phyloP scores from a whole-genome alignment of 2,888 invertebrate species.

The Agonopterix subpropinquella region DNA sequence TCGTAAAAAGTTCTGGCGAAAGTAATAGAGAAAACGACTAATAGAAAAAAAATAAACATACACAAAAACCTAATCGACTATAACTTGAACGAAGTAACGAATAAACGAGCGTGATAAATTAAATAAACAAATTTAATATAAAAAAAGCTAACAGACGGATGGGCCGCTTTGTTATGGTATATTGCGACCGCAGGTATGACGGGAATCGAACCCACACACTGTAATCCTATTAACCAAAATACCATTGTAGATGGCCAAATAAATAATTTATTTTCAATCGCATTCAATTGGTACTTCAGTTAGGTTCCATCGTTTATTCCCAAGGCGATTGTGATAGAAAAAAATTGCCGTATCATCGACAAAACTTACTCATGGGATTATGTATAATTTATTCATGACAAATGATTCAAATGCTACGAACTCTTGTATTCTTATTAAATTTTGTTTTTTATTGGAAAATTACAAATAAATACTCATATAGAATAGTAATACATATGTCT shows the following conservation, averaged over 20 bases:
- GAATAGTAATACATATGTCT: too few species aligned
- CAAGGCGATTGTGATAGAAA: conserved; percentile 31
- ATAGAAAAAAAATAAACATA: background rate
- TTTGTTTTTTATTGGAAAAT: too few species aligned
- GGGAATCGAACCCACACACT: conserved; percentile 61
- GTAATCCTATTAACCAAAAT: conserved; percentile 62
- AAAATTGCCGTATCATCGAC: conserved; percentile 35
- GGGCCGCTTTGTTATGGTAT: conserved; percentile 39
- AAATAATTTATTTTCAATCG: conserved; percentile 66
- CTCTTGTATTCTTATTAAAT: too few species aligned
- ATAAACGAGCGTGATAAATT: conserved; percentile 72
- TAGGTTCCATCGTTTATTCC: conserved; percentile 23
- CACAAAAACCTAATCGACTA: conserved; percentile 68
- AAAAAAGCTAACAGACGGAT: conserved; percentile 46
- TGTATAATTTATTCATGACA: too few species aligned
- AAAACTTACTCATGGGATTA: too few species aligned
- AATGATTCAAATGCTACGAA: too few species aligned
- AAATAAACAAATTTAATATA: conserved; percentile 73
- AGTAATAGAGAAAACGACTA: background rate
- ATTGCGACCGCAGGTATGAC: conserved; percentile 54
- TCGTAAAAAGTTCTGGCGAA: background rate
- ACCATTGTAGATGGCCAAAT: conserved; percentile 59
- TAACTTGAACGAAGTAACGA: conserved; percentile 65
- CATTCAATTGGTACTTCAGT: conserved; percentile 32
- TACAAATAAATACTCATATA: too few species aligned